phyloP scores from a whole-genome alignment of 2,797 vertebrate species.

The Spondyliosoma cantharus region DNA sequence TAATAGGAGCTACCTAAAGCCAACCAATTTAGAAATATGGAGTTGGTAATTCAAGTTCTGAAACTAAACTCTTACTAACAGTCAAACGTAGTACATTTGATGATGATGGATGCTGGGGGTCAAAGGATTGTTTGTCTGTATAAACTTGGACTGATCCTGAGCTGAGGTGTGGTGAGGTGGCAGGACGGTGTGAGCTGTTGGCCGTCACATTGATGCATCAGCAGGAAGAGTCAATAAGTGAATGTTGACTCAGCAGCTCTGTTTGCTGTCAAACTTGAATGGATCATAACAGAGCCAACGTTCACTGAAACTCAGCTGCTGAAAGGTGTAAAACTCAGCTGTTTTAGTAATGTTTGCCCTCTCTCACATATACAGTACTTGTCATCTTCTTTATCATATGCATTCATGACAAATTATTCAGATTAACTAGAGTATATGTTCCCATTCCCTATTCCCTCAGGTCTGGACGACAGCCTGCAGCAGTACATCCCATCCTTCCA shows the following conservation, averaged over 20 bases:
- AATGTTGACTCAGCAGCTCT: conserved; percentile 51
- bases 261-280: conserved; percentile 56
- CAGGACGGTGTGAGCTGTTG: background rate
- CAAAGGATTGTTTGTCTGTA: background rate
- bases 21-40: background rate
- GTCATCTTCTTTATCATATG: background rate
- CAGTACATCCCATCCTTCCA: conserved; percentile 91
- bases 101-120: background rate
- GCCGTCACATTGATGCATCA: conserved; percentile 17
- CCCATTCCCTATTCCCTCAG: conserved; percentile 69
- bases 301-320: conserved; percentile 36
- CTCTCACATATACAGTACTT: too few species aligned
- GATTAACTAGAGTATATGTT: too few species aligned
- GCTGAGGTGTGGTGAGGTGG: conserved; percentile 3
- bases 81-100: too few species aligned
- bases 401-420: background rate
- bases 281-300: conserved; percentile 24
- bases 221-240: conserved; percentile 41
- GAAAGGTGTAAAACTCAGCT: too few species aligned
- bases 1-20: background rate
- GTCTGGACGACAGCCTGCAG: conserved; percentile 94
- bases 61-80: background rate
- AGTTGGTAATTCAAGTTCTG: background rate
- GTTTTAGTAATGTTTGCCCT: background rate
- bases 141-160: background rate